Evolutionary conservation across 2,797 vertebrate genomes (phyloP).

Genomic region (Galago senegalensis): DNA sequence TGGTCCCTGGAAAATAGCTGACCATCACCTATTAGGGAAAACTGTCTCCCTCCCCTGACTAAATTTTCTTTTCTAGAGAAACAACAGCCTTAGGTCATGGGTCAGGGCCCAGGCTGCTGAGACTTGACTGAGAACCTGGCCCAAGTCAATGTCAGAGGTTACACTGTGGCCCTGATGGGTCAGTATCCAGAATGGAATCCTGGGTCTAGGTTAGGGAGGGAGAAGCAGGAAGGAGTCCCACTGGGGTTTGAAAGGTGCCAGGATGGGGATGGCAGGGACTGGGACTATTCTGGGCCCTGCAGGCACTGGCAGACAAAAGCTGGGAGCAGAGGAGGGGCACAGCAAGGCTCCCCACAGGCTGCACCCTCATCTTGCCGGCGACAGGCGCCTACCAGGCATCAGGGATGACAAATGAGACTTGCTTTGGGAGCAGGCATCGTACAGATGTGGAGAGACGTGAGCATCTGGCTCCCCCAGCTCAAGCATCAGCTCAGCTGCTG

Average conservation of each 20-base stretch:
- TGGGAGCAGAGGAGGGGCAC: not conserved
- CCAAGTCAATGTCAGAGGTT: not conserved
- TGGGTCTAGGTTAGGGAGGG: not conserved
- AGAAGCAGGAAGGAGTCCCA: not conserved
- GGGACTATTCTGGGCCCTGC: not conserved
- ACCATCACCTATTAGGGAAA: not conserved
- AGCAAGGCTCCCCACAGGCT: not conserved
- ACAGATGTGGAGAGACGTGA: constrained; percentile 45
- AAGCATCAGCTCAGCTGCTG: not conserved
- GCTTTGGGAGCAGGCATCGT: not conserved
- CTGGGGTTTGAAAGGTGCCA: not conserved
- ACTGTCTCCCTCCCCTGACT: not conserved
- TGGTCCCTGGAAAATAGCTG: not conserved
- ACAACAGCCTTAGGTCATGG: not conserved
- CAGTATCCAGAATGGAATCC: not conserved
- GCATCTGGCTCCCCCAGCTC: constrained; percentile 60
- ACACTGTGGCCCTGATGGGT: not conserved
- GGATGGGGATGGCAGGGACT: not conserved
- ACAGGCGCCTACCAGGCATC: rapidly evolving
- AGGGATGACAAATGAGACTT: constrained; percentile 20
- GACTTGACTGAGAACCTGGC: not conserved
- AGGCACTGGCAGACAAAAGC: not conserved
- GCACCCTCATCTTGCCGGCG: not conserved
- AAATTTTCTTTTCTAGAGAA: not conserved
- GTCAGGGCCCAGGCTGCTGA: not conserved